Evolutionary conservation across 2,797 vertebrate genomes (phyloP).

Genomic region (Phrynocephalus forsythii): DNA sequence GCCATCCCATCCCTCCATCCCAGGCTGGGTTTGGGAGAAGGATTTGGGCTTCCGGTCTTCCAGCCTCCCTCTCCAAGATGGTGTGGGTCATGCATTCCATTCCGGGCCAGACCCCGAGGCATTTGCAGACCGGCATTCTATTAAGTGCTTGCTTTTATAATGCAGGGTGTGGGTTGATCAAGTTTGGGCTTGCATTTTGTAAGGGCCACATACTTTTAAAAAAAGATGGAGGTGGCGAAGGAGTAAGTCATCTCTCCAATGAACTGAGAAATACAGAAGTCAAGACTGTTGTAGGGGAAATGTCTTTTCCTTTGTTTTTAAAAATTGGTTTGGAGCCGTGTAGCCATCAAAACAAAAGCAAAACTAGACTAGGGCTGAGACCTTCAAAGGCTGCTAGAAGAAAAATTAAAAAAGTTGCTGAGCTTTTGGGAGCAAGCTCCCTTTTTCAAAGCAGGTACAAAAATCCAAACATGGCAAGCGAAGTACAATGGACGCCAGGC

Average conservation of each 20-base stretch:
- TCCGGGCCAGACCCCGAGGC: background rate
- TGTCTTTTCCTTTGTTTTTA: background rate
- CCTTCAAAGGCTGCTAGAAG: too few relatives aligned
- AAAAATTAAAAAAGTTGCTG: too few relatives aligned
- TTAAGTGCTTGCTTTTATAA: background rate
- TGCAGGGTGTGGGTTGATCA: conserved; percentile 3
- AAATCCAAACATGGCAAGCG: too few relatives aligned
- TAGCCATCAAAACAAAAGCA: too few relatives aligned
- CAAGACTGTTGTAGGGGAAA: background rate
- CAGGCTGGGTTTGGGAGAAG: background rate
- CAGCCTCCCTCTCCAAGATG: background rate
- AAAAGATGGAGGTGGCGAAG: background rate
- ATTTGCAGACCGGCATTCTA: background rate
- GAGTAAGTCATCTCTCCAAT: background rate
- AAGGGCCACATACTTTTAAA: conserved; percentile 24
- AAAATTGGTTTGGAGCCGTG: too few relatives aligned
- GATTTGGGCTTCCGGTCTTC: background rate
- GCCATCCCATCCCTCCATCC: background rate
- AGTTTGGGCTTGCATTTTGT: conserved; percentile 33
- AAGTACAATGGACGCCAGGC: too few relatives aligned
- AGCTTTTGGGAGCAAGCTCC: too few relatives aligned
- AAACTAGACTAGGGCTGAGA: too few relatives aligned
- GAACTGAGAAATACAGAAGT: background rate
- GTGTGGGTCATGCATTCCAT: background rate
- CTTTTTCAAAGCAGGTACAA: too few relatives aligned